Evolutionary conservation across 2,888 invertebrate genomes (phyloP), one percentile per base, ranked within the genome.

Genomic region (Alviniconcha strummeri): DNA sequence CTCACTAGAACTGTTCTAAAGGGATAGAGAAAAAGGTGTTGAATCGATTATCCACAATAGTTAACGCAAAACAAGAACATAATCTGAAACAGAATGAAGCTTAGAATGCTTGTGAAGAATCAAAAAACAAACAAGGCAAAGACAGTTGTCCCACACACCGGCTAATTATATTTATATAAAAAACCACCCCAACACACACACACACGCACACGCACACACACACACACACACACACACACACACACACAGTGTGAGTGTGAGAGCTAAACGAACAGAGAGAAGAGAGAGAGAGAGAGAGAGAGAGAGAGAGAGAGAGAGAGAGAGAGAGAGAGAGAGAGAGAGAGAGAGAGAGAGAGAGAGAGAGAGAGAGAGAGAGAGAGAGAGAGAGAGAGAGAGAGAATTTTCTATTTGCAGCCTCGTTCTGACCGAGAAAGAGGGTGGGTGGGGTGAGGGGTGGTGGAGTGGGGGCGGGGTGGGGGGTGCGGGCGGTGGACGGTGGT

Each of bases 341-440:
- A 60, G 4, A 76, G 56, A 82, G 55, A 17, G 19, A 72, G 15
- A 72, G 19, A 56, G 11, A 72, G 60, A 82, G 9, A 64, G 9
- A 19, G 19, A 19, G 19, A 64, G 15, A 64, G 11, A 64, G 11
- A 64, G 11, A 64, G 36, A 19, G 13, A 60, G 7, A 60, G 13
- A 56, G 13, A 71, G 64, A 83, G 52, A 83, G 56, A 78, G 55
- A 69, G 60, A 82, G 67, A 77, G 19, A 56, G 64, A 75, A 52
- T 36, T 36, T 36, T 36, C 36, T 36, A 36, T 36, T 36, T 36
- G 36, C 36, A 36, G 36, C 36, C 36, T 36, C 36, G 36, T 36
- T 36, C 36, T 36, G 36, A 36, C 36, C 36, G 36, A 36, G 36
- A 36, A 36, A 36, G 36, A 3, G 36, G 36, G 36, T 0, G 36